Base-by-base conservation (phyloP, 2,888 invertebrate genomes). In the Corbicula japonica region DNA sequence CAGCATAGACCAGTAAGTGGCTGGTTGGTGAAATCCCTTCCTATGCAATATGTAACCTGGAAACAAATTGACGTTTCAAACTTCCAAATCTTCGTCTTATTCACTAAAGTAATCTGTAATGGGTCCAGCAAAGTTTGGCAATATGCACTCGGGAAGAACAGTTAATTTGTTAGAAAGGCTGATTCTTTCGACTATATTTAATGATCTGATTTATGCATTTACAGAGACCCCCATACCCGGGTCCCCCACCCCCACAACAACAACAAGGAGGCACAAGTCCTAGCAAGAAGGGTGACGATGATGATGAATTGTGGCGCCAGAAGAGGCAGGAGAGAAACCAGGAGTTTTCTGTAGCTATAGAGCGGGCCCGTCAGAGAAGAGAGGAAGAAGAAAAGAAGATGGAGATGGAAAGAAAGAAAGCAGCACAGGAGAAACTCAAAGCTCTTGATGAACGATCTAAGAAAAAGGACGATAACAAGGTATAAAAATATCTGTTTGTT, bases 321-420 rank as follows among this genome's bases (percentile, higher is more conserved):
- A 95, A 96, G 74, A 95, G 96, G 63, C 95, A 96, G 80, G 95
- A 96, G 87, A 85, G 87, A 38, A 94, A 82, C 32, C 89, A 91
- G 50, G 91, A 92, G 78, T 87, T 91, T 48, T 87, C 87, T 38
- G 95, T 96, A 72, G 97, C 96, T 0, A 96, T 97, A 21, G 97
- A 97, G 86, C 95, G 97, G 34, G 97, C 97, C 0, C 96, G 92
- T 38, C 96, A 96, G 91, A 95, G 97, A 34, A 96, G 97, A 88
- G 97, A 97, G 90, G 97, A 98, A 90, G 98, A 97, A 91, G 97
- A 98, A 90, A 96, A 97, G 76, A 86, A 85, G 44, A 90, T 91
- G 66, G 92, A 92, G 60, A 80, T 86, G 5, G 91, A 92, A 48
- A 79, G 91, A 52, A 95, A 95, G 87, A 91, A 91, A 32, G 92